Evolutionary conservation across 2,888 invertebrate species (phyloP).

Genomic region (Bombylius discolor): DNA sequence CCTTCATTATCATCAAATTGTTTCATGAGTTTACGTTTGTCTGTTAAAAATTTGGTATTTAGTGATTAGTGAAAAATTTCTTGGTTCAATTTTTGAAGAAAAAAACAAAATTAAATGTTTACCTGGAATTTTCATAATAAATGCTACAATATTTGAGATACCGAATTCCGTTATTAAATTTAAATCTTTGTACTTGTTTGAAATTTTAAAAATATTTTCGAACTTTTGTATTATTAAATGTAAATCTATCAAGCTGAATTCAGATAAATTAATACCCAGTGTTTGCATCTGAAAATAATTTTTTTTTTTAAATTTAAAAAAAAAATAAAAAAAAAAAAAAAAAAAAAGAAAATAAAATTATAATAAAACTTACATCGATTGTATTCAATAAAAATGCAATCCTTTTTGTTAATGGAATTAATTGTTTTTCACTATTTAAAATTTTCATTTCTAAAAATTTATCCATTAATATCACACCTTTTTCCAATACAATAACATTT

Average conservation of each 20-base stretch:
- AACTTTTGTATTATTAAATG: background rate
- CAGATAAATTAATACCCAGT: background rate
- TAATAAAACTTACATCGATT: background rate
- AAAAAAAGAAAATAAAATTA: background rate
- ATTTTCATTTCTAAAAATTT: background rate
- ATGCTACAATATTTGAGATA: background rate
- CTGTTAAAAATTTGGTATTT: background rate
- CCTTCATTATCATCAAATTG: background rate
- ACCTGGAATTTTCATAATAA: background rate
- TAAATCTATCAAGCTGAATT: background rate
- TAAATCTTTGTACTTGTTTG: background rate
- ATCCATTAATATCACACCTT: background rate
- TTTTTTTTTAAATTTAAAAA: background rate
- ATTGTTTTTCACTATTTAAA: background rate
- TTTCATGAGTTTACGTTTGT: background rate
- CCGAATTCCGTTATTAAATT: background rate
- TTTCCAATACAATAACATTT: background rate
- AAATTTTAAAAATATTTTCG: background rate
- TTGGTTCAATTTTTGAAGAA: too few relatives aligned
- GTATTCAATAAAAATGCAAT: background rate
- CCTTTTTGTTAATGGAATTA: background rate
- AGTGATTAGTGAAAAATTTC: background rate
- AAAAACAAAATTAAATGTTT: background rate
- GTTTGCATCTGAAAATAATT: background rate
- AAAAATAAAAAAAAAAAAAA: background rate